A percentile compares a stretch with the other conserved stretches of the same genome.
These are phyloP conservation scores for Cylloceria caligata DNA, from an alignment of 2,888 invertebrate species.

Conservation along the genomic window DNA sequence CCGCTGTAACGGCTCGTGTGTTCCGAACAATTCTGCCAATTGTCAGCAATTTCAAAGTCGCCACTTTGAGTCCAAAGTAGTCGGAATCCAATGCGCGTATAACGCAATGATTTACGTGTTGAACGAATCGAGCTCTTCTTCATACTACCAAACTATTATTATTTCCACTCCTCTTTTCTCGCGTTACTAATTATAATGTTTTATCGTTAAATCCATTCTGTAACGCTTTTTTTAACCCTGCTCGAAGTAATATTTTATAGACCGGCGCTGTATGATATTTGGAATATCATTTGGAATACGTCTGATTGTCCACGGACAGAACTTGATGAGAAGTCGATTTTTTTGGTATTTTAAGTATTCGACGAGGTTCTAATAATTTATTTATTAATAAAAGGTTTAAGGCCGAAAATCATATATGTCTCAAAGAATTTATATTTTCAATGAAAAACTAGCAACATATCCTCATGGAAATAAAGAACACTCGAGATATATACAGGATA, in stretches of 20 bases:
- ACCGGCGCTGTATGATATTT: not conserved
- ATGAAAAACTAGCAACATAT: too few relatives aligned
- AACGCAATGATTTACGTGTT: slow-evolving; percentile 52
- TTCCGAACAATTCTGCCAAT: slow-evolving; percentile 63
- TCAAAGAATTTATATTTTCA: too few relatives aligned
- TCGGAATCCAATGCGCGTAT: slow-evolving; percentile 2
- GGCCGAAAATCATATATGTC: too few relatives aligned
- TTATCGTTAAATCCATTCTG: not conserved
- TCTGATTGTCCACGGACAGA: too few relatives aligned
- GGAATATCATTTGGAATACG: not conserved
- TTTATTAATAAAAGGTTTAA: too few relatives aligned
- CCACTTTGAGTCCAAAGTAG: slow-evolving; percentile 36
- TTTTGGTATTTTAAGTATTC: too few relatives aligned
- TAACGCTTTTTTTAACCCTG: not conserved
- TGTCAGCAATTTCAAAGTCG: slow-evolving; percentile 57
- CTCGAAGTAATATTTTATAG: not conserved
- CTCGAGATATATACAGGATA: too few relatives aligned
- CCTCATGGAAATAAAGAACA: too few relatives aligned
- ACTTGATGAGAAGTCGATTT: too few relatives aligned
- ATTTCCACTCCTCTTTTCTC: not conserved
- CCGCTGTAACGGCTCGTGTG: slow-evolving; percentile 10
- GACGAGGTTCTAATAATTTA: too few relatives aligned
- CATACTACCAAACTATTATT: not conserved
- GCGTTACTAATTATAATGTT: not conserved
- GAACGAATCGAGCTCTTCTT: slow-evolving; percentile 35